Evolutionary conservation across 1,140 invertebrate genomes (phyloP), one percentile per base, ranked within the genome.

Genomic region (Brachionus paranguensis): DNA sequence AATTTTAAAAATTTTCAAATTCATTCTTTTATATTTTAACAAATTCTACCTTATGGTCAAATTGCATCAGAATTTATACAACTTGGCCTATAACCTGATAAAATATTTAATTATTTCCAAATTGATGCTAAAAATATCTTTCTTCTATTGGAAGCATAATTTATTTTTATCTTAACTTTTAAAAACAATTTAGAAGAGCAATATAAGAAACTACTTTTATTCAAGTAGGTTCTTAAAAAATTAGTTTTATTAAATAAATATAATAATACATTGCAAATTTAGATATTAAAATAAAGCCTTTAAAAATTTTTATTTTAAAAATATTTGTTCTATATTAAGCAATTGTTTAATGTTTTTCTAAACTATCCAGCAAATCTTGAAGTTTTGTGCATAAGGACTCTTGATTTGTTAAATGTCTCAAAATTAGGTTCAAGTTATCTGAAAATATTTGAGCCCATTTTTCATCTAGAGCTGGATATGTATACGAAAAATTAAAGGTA

Each of bases 401-500:
- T 60, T 60, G 53, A 60, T 60, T 60, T 24, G 53, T 20, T 10
- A 60, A 60, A 60, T 60, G 53, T 60, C 53, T 60, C 10, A 60
- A 60, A 60, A 60, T 60, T 8, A 60, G 20, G 27, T 10, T 60
- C 6, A 60, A 60, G 11, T 81, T 81, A 14, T 68, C 12, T 6
- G 53, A 60, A 47, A 81, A 81, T 8, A 37, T 14, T 64, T 60
- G 14, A 24, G 78, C 78, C 78, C 78, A 81, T 68, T 60, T 29
- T 12, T 81, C 7, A 68, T 27, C 60, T 14, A 81, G 10, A 20
- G 37, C 43, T 64, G 78, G 78, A 64, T 81, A 81, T 37, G 78
- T 81, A 47, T 64, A 81, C 2, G 53, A 37, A 81, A 81, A 81
- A 81, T 68, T 81, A 47, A 81, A 81, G 37, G 78, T 81, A 47